Evolutionary conservation across 2,888 invertebrate species (phyloP).

Genomic region (Drosophila cognata): DNA sequence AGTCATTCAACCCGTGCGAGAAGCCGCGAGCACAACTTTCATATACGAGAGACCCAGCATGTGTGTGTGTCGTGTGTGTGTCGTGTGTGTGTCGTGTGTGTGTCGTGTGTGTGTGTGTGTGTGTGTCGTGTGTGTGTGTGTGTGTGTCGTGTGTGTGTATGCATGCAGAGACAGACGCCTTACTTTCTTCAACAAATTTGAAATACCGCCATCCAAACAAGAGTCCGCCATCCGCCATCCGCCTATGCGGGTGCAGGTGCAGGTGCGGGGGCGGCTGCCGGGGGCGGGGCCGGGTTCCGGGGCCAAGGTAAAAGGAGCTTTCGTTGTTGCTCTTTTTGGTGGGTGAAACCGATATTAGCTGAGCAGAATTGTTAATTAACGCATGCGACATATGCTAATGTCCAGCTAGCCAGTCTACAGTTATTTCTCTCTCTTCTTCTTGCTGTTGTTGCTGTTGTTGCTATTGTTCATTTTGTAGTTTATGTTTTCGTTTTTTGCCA

Average conservation of each 20-base stretch:
- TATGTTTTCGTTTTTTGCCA: conserved; percentile 2
- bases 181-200: conserved; percentile 73
- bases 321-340: conserved; percentile 62
- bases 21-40: conserved; percentile 58
- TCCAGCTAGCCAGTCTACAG: conserved; percentile 31
- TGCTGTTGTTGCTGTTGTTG: not conserved
- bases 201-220: conserved; percentile 49
- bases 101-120: not conserved
- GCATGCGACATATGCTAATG: conserved; percentile 70
- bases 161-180: conserved; percentile 7
- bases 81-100: not conserved
- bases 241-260: conserved; percentile 6
- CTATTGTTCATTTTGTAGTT: not conserved
- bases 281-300: not conserved
- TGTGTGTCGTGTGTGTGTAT: not conserved
- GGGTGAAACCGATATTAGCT: conserved; percentile 83
- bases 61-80: not conserved
- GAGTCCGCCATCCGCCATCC: conserved; percentile 34
- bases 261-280: not conserved
- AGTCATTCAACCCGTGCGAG: conserved; percentile 71
- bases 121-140: not conserved
- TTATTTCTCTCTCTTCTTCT: not conserved
- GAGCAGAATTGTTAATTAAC: conserved; percentile 82
- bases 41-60: conserved; percentile 36
- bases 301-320: conserved; percentile 65